Base-by-base conservation (phyloP, 92 coral and sea anemone genomes). In the Parazoanthus darwini region DNA sequence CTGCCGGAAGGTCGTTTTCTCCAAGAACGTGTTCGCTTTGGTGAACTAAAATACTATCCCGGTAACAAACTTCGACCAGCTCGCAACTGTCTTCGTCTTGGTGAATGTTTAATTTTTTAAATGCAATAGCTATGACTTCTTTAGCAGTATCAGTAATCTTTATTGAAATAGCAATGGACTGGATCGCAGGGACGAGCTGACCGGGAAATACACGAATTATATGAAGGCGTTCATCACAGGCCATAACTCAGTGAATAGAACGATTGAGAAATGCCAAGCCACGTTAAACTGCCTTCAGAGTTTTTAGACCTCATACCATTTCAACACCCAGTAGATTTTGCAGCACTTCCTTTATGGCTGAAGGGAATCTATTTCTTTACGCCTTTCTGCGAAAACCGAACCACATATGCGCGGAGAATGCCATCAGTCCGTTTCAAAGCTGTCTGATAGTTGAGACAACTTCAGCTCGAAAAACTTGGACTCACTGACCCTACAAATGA, bases 1-100 rank as follows among this genome's bases (percentile, higher is more conserved):
- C 91, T 20, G 92, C 96, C n/a, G 99, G 99, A 50, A 85, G 94
- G 79, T 97, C 99, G 37, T 91, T 81, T 46, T 76, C 94, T 54
- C 86, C 81, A 10, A 97, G 89, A 25, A 97, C 94, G 54, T 95
- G 92, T 77, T 97, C 98, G 16, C 97, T 94, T 50, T 96, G 94
- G 73, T 93, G 91, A 71, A 94, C 99, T 80, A 92, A 80, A 44
- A 95, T 86, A 85, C 98, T 95, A 59, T 97, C 98, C 65, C 98
- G 93, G 56, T 95, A 96, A 77, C 99, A 97, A n/a, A 97, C 99
- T 71, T 97, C 99, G 18, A 97, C 99, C 82, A 97, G 74, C 88
- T 97, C 99, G 70, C 94, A 97, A 85, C 92, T 95, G 36, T 95
- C 99, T 20, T 95, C 88, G 79, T 91, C 87, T 82, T 91, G 97